These are phyloP conservation scores for Drosophila pandora DNA, from an alignment of 1,140 invertebrate species.

Conservation along the genomic window DNA sequence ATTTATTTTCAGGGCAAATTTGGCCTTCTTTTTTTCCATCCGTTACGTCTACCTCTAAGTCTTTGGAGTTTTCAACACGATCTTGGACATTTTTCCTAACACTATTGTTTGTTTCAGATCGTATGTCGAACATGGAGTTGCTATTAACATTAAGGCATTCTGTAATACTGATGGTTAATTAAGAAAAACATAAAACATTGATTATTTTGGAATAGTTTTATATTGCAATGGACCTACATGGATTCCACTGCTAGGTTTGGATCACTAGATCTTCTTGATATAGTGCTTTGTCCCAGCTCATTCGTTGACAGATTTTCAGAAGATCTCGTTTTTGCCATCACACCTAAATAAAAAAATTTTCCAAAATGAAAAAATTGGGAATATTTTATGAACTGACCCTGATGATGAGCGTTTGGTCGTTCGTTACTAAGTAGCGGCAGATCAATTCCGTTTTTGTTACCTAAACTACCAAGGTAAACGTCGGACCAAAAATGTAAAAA, in stretches of 20 bases:
- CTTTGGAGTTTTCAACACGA: constrained; percentile 30
- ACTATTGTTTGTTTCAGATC: constrained; percentile 49
- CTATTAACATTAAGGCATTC: constrained; percentile 65
- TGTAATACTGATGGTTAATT: constrained; percentile 34
- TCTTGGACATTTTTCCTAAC: constrained; percentile 21
- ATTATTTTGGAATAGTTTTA: background rate
- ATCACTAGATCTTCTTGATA: constrained; percentile 90
- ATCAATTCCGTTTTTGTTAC: constrained; percentile 78
- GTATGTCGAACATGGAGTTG: constrained; percentile 72
- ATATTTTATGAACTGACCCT: constrained; percentile 36
- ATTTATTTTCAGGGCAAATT: constrained; percentile 16
- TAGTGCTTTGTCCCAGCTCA: constrained; percentile 86
- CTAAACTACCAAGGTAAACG: constrained; percentile 89
- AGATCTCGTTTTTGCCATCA: constrained; percentile 91
- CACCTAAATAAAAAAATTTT: constrained; percentile 59
- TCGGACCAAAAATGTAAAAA: constrained; percentile 93
- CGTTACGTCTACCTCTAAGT: constrained; percentile 22
- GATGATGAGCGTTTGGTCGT: constrained; percentile 83
- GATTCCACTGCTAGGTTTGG: constrained; percentile 90
- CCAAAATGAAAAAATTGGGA: background rate
- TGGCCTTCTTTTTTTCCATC: constrained; percentile 12
- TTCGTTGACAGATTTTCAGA: constrained; percentile 91
- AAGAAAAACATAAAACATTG: background rate
- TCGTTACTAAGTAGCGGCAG: constrained; percentile 76
- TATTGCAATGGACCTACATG: constrained; percentile 82